Conservation (phyloP, 1,140 invertebrate species). For the Wiebesia pumilae region DNA sequence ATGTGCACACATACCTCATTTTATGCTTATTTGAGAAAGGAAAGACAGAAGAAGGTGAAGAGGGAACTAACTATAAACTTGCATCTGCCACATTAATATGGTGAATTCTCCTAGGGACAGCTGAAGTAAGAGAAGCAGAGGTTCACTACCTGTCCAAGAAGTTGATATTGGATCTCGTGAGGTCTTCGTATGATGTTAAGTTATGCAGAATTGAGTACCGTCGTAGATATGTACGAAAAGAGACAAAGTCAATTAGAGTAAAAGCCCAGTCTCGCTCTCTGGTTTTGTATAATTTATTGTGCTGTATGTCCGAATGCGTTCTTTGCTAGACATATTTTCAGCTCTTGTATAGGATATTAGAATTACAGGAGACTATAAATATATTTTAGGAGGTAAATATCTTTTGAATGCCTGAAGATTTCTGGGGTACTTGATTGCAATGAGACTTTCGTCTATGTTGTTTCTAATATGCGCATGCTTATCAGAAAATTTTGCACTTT, state of each 20-base stretch:
- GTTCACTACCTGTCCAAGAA: constrained; percentile 55
- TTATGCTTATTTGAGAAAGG: constrained; percentile 58
- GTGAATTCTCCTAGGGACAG: constrained; percentile 33
- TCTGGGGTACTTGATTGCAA: too few species aligned
- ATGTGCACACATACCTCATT: not conserved
- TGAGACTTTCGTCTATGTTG: too few species aligned
- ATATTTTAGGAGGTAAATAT: too few species aligned
- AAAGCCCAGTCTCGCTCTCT: not conserved
- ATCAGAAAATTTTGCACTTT: too few species aligned
- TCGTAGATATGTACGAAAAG: not conserved
- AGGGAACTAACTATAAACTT: not conserved
- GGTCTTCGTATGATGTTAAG: constrained; percentile 63
- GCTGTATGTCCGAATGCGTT: too few species aligned
- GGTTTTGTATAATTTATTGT: too few species aligned
- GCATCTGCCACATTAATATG: not conserved
- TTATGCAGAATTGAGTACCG: constrained; percentile 56
- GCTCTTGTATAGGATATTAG: too few species aligned
- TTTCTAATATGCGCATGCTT: too few species aligned
- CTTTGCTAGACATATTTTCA: too few species aligned
- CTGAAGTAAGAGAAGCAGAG: not conserved
- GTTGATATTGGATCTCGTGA: constrained; percentile 64
- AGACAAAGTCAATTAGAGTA: not conserved
- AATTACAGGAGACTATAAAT: too few species aligned
- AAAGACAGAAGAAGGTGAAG: not conserved
- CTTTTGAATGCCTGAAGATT: too few species aligned